Evolutionary conservation across 2,113 vertebrate genomes (phyloP), one percentile per base, ranked within the genome.

Genomic region (Athene noctua): DNA sequence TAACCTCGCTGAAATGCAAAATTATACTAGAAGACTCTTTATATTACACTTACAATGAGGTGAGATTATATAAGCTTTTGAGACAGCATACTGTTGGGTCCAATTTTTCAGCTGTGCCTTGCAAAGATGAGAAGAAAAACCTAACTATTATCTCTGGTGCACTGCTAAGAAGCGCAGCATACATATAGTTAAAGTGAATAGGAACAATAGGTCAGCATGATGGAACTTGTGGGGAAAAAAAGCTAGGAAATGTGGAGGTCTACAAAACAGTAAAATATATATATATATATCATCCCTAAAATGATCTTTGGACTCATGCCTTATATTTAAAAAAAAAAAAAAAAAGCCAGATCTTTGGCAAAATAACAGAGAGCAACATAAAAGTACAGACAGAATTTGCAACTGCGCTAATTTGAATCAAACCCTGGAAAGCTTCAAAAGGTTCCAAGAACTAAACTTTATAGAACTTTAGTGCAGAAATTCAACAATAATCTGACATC

Each of bases 101-200:
- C 80, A 89, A 68, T 81, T 94, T 93, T 95, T 95, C 61, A 94
- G 73, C 52, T 16, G 2, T 55, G 81, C 63, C 36, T 78, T 90
- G 54, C 25, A 74, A 80, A 94, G 66, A 95, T 80, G 51, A 87
- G 86, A 42, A 92, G 85, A 95, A 95, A 92, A 78, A 25, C 2
- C 22, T 14, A 36, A 79, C 51, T 47, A 52, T 88, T 92, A 1
- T 63, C 44, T 79, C 44, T 85, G 72, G 57, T 79, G 29, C 55
- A 66, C 73, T 89, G 68, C 52, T 88, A 88, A 66, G 73, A 89
- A 88, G 36, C 1, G 0, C 88, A 95, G 94, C 58, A 95, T 58
- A 93, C 32, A 93, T 51, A 96, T 6, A 96, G 92, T 96, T 96
- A 94, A 94, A 92, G n/a, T 46, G 92, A 91, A 85, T 38, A 84